These are phyloP conservation scores for Parnassius glacialis DNA, from an alignment of 2,888 invertebrate species.

Conservation along the genomic window DNA sequence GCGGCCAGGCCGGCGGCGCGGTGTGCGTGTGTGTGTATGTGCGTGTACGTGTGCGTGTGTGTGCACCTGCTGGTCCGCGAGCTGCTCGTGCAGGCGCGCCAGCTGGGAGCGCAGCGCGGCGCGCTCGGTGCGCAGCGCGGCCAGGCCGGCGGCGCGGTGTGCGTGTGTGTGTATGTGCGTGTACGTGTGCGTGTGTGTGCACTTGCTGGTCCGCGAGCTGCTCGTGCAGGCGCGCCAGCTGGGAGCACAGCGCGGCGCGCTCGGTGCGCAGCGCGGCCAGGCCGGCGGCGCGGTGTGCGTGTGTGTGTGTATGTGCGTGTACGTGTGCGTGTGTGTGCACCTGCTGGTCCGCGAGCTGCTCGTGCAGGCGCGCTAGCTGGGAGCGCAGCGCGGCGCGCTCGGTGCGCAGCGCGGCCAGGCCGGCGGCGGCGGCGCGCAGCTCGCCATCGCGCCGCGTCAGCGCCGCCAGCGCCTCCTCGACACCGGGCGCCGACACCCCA, in stretches of 20 bases:
- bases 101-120: neutral
- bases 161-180: too few relatives aligned
- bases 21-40: too few relatives aligned
- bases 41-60: neutral
- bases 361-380: constrained; percentile 44
- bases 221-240: neutral
- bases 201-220: neutral
- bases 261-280: neutral
- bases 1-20: neutral
- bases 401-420: constrained; percentile 36
- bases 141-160: neutral
- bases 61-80: neutral
- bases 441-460: constrained; percentile 54
- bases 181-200: neutral
- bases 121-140: too few relatives aligned
- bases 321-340: constrained; percentile 31
- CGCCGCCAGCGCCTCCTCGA: constrained; percentile 52
- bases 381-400: constrained; percentile 43
- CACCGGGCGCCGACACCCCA: constrained; percentile 36
- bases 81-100: neutral
- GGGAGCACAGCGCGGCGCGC: too few relatives aligned
- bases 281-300: neutral
- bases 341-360: constrained; percentile 47
- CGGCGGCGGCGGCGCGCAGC: constrained; percentile 43
- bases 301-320: neutral